These are phyloP conservation scores for Protobothrops mucrosquamatus DNA, from an alignment of 2,113 vertebrate species.

Conservation along the genomic window DNA sequence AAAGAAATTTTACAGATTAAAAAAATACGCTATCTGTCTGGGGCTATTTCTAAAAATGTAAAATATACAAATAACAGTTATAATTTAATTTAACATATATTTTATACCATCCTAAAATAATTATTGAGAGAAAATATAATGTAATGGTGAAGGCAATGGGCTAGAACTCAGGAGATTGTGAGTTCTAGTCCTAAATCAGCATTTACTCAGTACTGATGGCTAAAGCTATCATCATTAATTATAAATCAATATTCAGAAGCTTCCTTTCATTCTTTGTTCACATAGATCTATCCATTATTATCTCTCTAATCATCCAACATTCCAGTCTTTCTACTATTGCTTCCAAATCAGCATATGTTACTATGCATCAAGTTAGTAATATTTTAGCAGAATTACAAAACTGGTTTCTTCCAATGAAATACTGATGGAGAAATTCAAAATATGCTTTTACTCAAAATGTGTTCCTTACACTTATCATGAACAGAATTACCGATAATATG, in stretches of 20 bases:
- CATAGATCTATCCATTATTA: not conserved
- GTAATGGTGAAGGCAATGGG: too few species aligned
- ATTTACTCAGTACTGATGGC: slow-evolving; percentile 17
- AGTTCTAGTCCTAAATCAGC: not conserved
- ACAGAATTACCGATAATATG: not conserved
- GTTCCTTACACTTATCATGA: not conserved
- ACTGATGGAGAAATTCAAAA: not conserved
- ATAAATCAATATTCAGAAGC: not conserved
- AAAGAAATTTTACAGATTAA: not conserved
- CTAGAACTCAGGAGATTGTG: too few species aligned
- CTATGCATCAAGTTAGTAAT: not conserved
- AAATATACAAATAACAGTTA: too few species aligned
- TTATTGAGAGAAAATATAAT: too few species aligned
- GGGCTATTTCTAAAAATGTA: too few species aligned
- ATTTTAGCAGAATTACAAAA: not conserved
- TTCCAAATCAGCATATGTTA: not conserved
- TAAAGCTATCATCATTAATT: not conserved
- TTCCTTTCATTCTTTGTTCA: not conserved
- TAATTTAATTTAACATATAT: too few species aligned
- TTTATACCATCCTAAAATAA: too few species aligned
- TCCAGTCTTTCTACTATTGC: not conserved
- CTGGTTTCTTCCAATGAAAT: not conserved
- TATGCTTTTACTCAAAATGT: not conserved
- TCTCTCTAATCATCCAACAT: not conserved
- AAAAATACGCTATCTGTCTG: not conserved